Evolutionary conservation across 2,888 invertebrate genomes (phyloP).

Genomic region (Drosophila helvetica): DNA sequence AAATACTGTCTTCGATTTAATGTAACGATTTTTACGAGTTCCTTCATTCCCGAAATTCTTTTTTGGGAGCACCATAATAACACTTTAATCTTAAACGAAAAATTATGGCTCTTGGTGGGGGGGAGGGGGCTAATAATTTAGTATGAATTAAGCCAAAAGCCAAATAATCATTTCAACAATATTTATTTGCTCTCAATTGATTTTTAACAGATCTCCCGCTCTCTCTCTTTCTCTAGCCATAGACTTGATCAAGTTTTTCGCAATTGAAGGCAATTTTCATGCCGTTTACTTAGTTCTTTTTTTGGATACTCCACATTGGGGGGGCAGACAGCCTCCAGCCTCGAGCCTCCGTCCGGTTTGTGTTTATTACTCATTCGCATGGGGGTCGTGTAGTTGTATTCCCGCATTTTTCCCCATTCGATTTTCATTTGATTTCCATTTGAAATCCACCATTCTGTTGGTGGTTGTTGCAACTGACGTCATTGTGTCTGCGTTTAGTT

Average conservation of each 20-base stretch:
- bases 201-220: constrained; percentile 34
- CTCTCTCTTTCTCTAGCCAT: not conserved
- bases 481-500: not conserved
- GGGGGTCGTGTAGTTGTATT: constrained; percentile 7
- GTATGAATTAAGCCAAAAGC: constrained; percentile 22
- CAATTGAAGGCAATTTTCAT: constrained; percentile 18
- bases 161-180: constrained; percentile 19
- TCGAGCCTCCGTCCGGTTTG: constrained; percentile 21
- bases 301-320: constrained; percentile 31
- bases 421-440: constrained; percentile 10
- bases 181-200: constrained; percentile 50
- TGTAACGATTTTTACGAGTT: too few relatives aligned
- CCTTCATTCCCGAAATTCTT: not conserved
- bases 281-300: not conserved
- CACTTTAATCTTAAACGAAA: not conserved
- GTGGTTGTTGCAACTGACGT: not conserved
- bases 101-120: constrained; percentile 9
- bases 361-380: constrained; percentile 53
- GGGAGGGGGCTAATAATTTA: constrained; percentile 12
- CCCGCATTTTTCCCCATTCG: constrained; percentile 8
- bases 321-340: not conserved
- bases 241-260: constrained; percentile 60
- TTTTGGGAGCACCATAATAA: not conserved
- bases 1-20: not conserved
- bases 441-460: not conserved